These are phyloP conservation scores for Oophaga pumilio DNA, from an alignment of 2,113 vertebrate genomes.

Conservation along the genomic window DNA sequence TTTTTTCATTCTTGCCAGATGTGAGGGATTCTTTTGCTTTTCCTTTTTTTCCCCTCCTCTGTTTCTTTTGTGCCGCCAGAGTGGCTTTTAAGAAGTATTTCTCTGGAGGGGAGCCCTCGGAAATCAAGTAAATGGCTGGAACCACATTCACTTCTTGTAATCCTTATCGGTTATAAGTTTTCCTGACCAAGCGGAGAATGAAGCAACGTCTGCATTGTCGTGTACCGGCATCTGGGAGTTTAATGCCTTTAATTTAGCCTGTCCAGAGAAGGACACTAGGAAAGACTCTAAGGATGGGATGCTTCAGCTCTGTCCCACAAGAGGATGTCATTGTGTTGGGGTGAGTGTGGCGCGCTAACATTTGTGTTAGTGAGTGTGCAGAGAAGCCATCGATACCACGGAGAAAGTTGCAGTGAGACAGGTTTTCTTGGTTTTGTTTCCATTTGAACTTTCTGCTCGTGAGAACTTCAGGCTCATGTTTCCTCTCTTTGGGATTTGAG, in stretches of 20 bases:
- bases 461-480: conserved; percentile 48
- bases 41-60: conserved; percentile 23
- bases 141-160: neutral
- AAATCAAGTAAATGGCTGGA: conserved; percentile 16
- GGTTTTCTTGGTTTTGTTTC: conserved; percentile 52
- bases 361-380: neutral
- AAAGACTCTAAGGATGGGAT: conserved; percentile 79
- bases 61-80: conserved; percentile 15
- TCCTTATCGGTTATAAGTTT: neutral
- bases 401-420: conserved; percentile 23
- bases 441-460: conserved; percentile 53
- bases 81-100: conserved; percentile 23
- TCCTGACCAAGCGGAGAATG: neutral
- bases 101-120: conserved; percentile 34
- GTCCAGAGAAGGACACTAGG: neutral
- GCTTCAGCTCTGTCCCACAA: conserved; percentile 78
- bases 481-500: conserved; percentile 44
- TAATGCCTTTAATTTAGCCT: neutral
- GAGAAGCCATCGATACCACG: neutral
- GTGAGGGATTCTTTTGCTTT: conserved; percentile 67
- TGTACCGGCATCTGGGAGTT: neutral
- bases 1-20: conserved; percentile 80
- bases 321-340: conserved; percentile 77
- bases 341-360: conserved; percentile 75
- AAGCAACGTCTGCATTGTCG: neutral